Evolutionary conservation across 2,888 invertebrate species (phyloP).

Genomic region (Sylvicola fuscatus): DNA sequence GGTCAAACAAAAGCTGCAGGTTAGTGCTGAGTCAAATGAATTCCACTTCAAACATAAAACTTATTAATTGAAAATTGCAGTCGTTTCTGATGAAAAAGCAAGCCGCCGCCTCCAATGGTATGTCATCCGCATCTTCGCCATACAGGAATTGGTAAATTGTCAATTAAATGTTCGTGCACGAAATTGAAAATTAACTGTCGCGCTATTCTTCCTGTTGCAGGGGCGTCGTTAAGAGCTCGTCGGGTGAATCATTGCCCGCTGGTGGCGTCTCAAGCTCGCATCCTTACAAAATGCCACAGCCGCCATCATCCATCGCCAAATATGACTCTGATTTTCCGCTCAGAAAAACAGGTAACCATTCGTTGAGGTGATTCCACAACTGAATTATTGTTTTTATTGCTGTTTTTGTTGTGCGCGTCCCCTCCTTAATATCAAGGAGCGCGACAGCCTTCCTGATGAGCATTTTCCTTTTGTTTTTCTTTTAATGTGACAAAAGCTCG

Average conservation of each 20-base stretch:
- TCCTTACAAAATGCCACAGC: slow-evolving; percentile 47
- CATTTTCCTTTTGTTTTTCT: no score
- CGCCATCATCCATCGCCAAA: slow-evolving; percentile 28
- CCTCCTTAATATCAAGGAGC: no score
- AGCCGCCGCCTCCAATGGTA: slow-evolving; percentile 51
- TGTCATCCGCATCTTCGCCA: slow-evolving; percentile 42
- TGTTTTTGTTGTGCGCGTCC: no score
- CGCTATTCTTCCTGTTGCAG: slow-evolving; percentile 19
- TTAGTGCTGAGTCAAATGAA: slow-evolving; percentile 16
- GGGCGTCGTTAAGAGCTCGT: slow-evolving; percentile 43
- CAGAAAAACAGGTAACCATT: slow-evolving; percentile 70
- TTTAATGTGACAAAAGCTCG: no score
- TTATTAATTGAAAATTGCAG: slow-evolving; percentile 1
- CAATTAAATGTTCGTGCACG: not conserved
- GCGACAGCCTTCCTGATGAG: no score
- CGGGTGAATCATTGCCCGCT: slow-evolving; percentile 40
- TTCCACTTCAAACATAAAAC: not conserved
- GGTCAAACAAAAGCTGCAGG: slow-evolving; percentile 90
- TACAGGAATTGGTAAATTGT: slow-evolving; percentile 52
- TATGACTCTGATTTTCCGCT: slow-evolving; percentile 62
- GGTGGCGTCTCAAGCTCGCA: slow-evolving; percentile 37
- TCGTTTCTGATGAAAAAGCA: slow-evolving; percentile 57
- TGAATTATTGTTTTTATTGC: no score
- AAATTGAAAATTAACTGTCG: no score
- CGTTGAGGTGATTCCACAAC: no score